Conservation (phyloP, 1,140 invertebrate genomes). For the Dendroctonus valens region DNA sequence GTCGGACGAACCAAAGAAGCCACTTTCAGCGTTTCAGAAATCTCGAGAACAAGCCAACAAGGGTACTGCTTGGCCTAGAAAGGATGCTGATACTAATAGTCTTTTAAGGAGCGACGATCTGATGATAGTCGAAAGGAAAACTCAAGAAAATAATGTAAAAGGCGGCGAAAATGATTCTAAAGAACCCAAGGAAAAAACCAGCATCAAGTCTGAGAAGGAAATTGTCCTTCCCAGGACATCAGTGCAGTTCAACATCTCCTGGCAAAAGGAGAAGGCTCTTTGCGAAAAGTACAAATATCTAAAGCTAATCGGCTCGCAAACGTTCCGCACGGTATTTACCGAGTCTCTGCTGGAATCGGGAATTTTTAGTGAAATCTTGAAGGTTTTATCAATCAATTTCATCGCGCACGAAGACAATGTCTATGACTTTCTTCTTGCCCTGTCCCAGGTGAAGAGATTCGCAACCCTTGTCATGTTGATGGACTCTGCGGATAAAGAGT, state of each 20-base stretch:
- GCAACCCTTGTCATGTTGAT: constrained; percentile 43
- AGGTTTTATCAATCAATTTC: constrained; percentile 37
- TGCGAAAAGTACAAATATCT: constrained; percentile 39
- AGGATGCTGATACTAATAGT: constrained; percentile 3
- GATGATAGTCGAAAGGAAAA: constrained; percentile 37
- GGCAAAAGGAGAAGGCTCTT: constrained; percentile 38
- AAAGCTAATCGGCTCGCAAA: constrained; percentile 38
- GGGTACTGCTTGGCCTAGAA: constrained; percentile 11
- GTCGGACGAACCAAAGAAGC: neutral
- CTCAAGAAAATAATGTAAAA: constrained; percentile 1
- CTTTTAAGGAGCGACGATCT: constrained; percentile 38
- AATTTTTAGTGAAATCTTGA: constrained; percentile 43
- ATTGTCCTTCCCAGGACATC: constrained; percentile 38
- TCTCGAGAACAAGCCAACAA: neutral
- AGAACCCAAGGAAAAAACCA: constrained; percentile 25
- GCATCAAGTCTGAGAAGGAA: constrained; percentile 14
- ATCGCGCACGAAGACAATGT: constrained; percentile 33
- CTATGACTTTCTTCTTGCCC: constrained; percentile 36
- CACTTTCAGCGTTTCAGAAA: constrained; percentile 29
- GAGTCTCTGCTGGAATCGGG: constrained; percentile 41
- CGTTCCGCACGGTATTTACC: constrained; percentile 42
- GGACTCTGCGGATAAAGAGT: constrained; percentile 41
- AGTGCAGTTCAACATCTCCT: constrained; percentile 42
- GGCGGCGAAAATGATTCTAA: neutral
- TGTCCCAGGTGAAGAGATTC: constrained; percentile 43